Conservation (phyloP, 2,797 vertebrate genomes). For the Mionectes olivaceus region DNA sequence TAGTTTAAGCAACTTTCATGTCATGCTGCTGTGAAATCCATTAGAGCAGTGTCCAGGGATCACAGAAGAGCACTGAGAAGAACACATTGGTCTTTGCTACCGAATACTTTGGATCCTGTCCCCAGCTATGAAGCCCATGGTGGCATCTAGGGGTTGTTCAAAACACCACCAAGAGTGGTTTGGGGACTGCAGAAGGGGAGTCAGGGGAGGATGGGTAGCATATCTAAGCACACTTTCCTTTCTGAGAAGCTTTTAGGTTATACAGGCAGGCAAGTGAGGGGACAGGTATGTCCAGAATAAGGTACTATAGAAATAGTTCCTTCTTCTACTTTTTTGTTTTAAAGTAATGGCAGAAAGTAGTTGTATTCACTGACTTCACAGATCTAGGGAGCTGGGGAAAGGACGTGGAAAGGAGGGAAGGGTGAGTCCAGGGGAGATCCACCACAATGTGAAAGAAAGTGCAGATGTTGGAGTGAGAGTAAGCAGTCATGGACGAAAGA, state of each 20-base stretch:
- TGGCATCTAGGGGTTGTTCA: background rate
- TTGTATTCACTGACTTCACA: background rate
- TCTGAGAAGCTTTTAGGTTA: background rate
- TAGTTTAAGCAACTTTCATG: background rate
- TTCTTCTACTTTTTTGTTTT: background rate
- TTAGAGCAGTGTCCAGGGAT: background rate
- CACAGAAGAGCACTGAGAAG: background rate
- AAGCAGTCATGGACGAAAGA: background rate
- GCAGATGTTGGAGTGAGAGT: background rate
- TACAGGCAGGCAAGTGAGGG: background rate
- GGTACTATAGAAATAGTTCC: background rate
- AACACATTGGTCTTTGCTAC: background rate
- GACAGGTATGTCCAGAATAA: background rate
- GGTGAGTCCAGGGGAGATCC: background rate
- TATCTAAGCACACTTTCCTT: background rate
- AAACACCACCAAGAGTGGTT: background rate
- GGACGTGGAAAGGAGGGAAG: background rate
- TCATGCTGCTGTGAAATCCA: background rate
- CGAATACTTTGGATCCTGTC: background rate
- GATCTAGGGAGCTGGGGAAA: background rate
- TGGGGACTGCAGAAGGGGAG: background rate
- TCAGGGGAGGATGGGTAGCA: background rate
- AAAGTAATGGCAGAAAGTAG: background rate
- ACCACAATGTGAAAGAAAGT: background rate
- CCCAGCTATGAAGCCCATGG: fast-evolving